Evolutionary conservation across 2,797 vertebrate species (phyloP).

Genomic region (Erithacus rubecula): DNA sequence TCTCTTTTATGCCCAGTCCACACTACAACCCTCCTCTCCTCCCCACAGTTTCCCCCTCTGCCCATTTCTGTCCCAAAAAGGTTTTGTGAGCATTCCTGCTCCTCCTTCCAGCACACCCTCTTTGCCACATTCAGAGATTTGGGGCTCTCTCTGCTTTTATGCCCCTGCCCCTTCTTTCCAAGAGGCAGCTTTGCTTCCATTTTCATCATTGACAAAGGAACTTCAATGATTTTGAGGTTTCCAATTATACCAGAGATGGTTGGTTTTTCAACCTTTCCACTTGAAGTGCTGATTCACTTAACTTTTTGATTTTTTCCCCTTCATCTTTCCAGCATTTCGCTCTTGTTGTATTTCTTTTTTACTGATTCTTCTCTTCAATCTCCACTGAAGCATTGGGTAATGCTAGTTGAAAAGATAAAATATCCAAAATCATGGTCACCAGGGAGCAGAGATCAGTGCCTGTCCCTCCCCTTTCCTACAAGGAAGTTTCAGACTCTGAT

Average conservation of each 20-base stretch:
- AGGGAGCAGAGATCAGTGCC: not conserved
- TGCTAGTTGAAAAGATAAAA: not conserved
- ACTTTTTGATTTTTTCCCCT: not conserved
- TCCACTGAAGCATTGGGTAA: not conserved
- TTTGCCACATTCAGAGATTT: not conserved
- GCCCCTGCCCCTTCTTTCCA: not conserved
- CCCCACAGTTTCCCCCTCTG: not conserved
- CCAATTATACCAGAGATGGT: not conserved
- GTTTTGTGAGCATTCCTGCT: not conserved
- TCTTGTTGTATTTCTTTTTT: not conserved
- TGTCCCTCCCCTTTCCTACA: fast-evolving
- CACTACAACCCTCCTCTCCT: not conserved
- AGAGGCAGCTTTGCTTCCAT: not conserved
- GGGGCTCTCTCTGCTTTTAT: not conserved
- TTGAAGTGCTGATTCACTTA: not conserved
- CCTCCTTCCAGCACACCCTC: not conserved
- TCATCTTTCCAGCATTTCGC: not conserved
- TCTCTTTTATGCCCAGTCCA: not conserved
- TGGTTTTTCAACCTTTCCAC: not conserved
- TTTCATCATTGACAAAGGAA: not conserved
- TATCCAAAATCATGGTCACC: not conserved
- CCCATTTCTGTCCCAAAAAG: not conserved
- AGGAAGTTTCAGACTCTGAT: not conserved
- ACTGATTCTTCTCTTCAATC: not conserved
- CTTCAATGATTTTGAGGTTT: not conserved